These are phyloP conservation scores for Hyles lineata DNA, from an alignment of 2,888 invertebrate species.

Conservation along the genomic window DNA sequence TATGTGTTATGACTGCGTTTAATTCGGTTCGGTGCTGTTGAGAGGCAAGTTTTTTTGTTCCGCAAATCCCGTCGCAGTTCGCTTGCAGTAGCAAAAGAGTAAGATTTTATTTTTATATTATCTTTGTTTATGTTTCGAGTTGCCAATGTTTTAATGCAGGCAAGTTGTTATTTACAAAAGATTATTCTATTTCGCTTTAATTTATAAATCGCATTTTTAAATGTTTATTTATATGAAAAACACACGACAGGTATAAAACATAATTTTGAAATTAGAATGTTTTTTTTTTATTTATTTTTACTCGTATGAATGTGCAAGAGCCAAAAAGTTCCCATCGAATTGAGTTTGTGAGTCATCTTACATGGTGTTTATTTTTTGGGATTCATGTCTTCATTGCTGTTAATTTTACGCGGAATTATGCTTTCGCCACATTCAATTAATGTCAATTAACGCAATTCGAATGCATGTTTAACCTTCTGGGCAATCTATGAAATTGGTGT, in stretches of 20 bases:
- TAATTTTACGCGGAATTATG: conserved; percentile 38
- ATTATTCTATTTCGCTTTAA: neutral
- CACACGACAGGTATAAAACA: neutral
- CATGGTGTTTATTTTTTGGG: conserved; percentile 23
- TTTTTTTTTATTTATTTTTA: neutral
- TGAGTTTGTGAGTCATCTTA: conserved; percentile 21
- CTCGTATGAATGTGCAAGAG: conserved; percentile 11
- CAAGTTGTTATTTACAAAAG: neutral
- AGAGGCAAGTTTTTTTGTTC: conserved; percentile 40
- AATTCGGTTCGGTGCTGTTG: conserved; percentile 40
- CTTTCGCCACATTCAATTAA: conserved; percentile 48
- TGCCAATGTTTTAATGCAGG: neutral
- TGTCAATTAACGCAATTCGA: conserved; percentile 48
- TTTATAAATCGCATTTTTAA: neutral
- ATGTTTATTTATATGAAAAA: neutral
- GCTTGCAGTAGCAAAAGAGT: conserved; percentile 36
- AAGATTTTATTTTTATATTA: conserved; percentile 45
- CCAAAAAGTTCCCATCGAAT: neutral
- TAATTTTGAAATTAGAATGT: neutral
- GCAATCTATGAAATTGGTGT: conserved; percentile 32
- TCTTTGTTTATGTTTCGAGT: conserved; percentile 49
- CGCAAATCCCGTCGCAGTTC: conserved; percentile 34
- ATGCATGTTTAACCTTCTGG: conserved; percentile 33
- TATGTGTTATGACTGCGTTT: conserved; percentile 59
- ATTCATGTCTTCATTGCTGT: conserved; percentile 36